Percentiles rank a stretch among this genome's conserved stretches.
Conservation (phyloP, 2,888 invertebrate species). For the Limenitis camilla region DNA sequence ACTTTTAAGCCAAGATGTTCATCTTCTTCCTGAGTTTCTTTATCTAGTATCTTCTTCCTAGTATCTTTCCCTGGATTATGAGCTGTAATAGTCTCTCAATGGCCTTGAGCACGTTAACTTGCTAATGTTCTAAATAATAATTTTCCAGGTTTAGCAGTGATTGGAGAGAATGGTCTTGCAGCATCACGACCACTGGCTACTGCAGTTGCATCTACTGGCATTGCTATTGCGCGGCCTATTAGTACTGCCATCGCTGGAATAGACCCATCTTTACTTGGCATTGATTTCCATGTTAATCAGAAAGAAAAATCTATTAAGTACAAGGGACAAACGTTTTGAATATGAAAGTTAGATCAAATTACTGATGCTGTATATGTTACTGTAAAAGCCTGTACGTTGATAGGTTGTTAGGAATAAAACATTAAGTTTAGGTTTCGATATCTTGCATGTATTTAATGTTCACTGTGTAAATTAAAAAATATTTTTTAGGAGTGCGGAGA, state of each 20-base stretch:
- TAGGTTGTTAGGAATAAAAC: too few species aligned
- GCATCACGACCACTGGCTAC: constrained; percentile 81
- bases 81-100: too few species aligned
- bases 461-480: too few species aligned
- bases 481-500: too few species aligned
- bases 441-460: too few species aligned
- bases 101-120: background rate
- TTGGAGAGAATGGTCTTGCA: constrained; percentile 80
- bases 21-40: too few species aligned
- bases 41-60: too few species aligned
- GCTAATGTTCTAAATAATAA: background rate
- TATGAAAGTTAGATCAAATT: background rate
- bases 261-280: constrained; percentile 53
- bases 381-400: too few species aligned
- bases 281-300: constrained; percentile 42
- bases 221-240: constrained; percentile 81
- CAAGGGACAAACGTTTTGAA: constrained; percentile 10
- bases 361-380: too few species aligned
- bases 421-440: too few species aligned
- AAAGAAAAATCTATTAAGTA: constrained; percentile 16
- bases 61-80: too few species aligned
- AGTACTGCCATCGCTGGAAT: constrained; percentile 85
- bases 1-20: too few species aligned
- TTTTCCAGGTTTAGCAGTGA: constrained; percentile 74
- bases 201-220: constrained; percentile 80